Percentiles rank a stretch among this genome's conserved stretches.
phyloP scores from a whole-genome alignment of 2,888 invertebrate genomes.

The Drosophila stalkeri region DNA sequence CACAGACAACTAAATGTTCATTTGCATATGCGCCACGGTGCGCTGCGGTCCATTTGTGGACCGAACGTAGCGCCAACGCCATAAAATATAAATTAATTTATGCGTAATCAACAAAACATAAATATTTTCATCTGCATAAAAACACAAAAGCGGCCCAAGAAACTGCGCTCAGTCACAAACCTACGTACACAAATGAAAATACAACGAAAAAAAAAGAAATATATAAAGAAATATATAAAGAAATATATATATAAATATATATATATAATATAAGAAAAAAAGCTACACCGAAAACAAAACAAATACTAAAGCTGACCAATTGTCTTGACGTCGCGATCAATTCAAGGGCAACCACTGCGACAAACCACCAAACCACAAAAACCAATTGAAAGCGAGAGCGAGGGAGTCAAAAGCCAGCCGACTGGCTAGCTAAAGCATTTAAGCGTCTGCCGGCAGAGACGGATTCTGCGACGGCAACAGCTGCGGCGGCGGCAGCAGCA shows the following conservation, averaged over 20 bases:
- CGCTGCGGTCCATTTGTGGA: slow-evolving; percentile 76
- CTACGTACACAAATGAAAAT: slow-evolving; percentile 55
- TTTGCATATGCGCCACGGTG: slow-evolving; percentile 68
- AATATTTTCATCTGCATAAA: slow-evolving; percentile 82
- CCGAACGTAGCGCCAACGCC: slow-evolving; percentile 78
- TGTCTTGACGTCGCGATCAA: slow-evolving; percentile 62
- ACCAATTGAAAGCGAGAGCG: slow-evolving; percentile 80
- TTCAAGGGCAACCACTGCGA: slow-evolving; percentile 71
- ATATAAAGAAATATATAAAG: too few relatives aligned
- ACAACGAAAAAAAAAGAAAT: slow-evolving; percentile 26
- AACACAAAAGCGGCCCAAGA: slow-evolving; percentile 76
- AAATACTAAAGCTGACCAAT: slow-evolving; percentile 64
- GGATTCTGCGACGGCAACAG: not conserved
- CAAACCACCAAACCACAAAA: slow-evolving; percentile 31
- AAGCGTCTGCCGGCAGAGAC: slow-evolving; percentile 6
- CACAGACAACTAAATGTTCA: slow-evolving; percentile 47
- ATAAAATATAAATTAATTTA: slow-evolving; percentile 81
- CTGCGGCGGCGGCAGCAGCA: not conserved
- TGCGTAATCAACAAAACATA: slow-evolving; percentile 82
- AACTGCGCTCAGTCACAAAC: slow-evolving; percentile 62
- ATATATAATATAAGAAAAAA: slow-evolving; percentile 21
- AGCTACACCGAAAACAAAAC: slow-evolving; percentile 36
- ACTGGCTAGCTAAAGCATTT: slow-evolving; percentile 22
- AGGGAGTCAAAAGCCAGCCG: slow-evolving; percentile 54
- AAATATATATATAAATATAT: not conserved